Evolutionary conservation across 2,888 invertebrate species (phyloP), one percentile per base, ranked within the genome.

Genomic region (Dexiosoma caninum): DNA sequence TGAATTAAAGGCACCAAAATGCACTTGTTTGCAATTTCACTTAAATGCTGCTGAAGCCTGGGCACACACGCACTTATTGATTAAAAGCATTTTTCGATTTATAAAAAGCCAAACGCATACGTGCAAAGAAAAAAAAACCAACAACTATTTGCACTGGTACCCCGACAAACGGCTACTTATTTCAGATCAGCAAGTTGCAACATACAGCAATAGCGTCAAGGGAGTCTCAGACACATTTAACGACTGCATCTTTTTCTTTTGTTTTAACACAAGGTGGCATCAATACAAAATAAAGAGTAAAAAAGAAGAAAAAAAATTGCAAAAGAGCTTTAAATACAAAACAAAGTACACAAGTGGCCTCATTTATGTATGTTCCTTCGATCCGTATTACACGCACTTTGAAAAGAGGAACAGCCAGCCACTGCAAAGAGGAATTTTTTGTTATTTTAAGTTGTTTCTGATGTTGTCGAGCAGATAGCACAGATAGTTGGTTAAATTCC

Each of bases 21-120:
- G 81, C 81, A 81, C 81, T 81, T 81, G 81, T 77, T 81, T 57
- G 81, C 77, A 77, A 81, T 81, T 81, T 81, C 64, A 81, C 81
- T 81, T 77, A 81, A 81, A 77, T 81, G 72, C 81, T 72, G 77
- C 74, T 77, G 77, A 77, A 74, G 72, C 81, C 69, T 74, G 72
- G 57, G 72, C 74, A 81, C 72, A 81, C 81, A 81, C 76, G 81
- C 81, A 81, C 72, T 81, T 81, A 81, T 81, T 81, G 77, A 81
- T 81, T 81, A 81, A 81, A 81, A 81, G 81, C 77, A 44, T 74
- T 81, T 77, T 81, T 77, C 69, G 76, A 76, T 72, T 72, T 72
- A 57, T 44, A 77, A 60, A 80, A 53, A 72, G 2, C n/a, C 21
- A 64, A 42, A 66, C 60, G 51, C 32, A 59, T 2, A 49, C 10